phyloP scores from a whole-genome alignment of 64 coral and sea anemone species.

The Actinia equina region DNA sequence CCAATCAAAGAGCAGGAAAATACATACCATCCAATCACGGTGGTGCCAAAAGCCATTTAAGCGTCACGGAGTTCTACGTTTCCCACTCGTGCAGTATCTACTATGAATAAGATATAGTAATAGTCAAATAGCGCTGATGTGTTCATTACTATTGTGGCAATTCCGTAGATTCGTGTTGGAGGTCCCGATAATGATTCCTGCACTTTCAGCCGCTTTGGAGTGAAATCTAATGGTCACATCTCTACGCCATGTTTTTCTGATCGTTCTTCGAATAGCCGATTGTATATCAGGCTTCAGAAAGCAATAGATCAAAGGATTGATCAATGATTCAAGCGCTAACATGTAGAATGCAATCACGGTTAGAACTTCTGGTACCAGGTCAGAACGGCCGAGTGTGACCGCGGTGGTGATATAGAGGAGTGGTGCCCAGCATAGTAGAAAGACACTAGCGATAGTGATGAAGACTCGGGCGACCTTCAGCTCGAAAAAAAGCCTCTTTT shows the following conservation, averaged over 20 bases:
- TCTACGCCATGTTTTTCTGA: constrained; percentile 12
- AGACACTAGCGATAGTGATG: constrained; percentile 7
- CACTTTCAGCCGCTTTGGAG: neutral
- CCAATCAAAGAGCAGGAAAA: neutral
- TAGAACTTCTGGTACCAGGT: constrained; percentile 19
- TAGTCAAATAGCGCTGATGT: neutral
- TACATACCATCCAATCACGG: neutral
- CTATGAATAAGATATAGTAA: neutral
- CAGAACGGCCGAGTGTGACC: neutral
- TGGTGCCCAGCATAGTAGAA: constrained; percentile 37
- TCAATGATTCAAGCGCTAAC: constrained; percentile 15
- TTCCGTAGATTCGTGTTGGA: neutral
- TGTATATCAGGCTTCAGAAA: constrained; percentile 51
- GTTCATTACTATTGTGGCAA: neutral
- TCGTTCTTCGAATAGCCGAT: constrained; percentile 21
- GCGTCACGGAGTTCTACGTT: neutral
- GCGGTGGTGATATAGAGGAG: constrained; percentile 48
- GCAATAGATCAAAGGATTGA: constrained; percentile 49
- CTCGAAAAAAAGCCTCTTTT: neutral
- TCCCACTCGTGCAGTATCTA: neutral
- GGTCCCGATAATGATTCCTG: neutral
- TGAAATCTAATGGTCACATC: neutral
- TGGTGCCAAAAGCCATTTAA: neutral
- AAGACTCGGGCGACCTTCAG: constrained; percentile 30
- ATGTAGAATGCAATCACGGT: neutral